These are phyloP conservation scores for Leptocoma aspasia DNA, from an alignment of 2,113 vertebrate species.

Conservation along the genomic window DNA sequence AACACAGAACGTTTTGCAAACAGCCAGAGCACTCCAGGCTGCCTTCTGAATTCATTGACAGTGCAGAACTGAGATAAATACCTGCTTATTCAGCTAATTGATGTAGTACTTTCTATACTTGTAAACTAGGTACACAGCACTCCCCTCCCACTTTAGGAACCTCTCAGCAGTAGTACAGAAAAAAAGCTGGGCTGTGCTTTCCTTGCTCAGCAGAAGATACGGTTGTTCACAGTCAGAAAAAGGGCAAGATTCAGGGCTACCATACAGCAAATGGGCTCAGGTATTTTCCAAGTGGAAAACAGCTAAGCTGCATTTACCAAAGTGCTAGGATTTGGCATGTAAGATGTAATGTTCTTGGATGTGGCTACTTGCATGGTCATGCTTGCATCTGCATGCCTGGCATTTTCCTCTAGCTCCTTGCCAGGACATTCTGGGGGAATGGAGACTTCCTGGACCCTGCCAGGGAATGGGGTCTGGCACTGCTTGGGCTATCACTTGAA, in stretches of 20 bases:
- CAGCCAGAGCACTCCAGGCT: rapidly evolving
- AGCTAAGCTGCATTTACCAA: neutral
- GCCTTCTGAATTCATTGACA: neutral
- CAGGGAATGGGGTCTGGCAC: neutral
- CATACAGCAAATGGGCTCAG: rapidly evolving
- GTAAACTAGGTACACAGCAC: neutral
- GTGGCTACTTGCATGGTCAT: neutral
- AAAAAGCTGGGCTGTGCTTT: neutral
- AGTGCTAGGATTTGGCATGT: neutral
- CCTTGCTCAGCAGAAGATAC: neutral
- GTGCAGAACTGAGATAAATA: neutral
- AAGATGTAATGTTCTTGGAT: neutral
- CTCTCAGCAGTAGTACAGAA: neutral
- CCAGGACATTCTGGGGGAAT: neutral
- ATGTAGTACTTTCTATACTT: neutral
- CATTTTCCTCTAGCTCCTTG: neutral
- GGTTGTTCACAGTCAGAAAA: neutral
- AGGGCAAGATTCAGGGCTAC: neutral
- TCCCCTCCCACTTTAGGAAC: neutral
- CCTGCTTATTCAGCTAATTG: neutral
- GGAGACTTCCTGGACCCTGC: neutral
- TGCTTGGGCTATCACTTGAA: neutral
- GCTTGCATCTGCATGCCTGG: neutral
- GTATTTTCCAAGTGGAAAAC: neutral
- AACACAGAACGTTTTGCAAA: neutral